Evolutionary conservation across 1,140 invertebrate species (phyloP).

Genomic region (Drosophila arizonae): DNA sequence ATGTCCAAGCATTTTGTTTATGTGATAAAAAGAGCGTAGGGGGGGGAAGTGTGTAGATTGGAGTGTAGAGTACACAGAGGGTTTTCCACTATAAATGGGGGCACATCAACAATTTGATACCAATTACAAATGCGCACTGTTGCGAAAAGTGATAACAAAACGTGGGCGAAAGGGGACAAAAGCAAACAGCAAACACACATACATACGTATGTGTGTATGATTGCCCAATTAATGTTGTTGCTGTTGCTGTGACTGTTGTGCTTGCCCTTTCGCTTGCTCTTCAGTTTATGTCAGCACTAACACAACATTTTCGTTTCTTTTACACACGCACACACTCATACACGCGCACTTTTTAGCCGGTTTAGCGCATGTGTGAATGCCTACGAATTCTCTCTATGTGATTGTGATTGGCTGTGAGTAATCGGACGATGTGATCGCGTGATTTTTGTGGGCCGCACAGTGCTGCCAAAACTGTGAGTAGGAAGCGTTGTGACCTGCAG

Average conservation of each 20-base stretch:
- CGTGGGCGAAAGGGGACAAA: neutral
- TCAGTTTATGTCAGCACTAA: constrained; percentile 36
- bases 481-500: neutral
- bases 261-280: constrained; percentile 13
- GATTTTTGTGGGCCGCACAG: constrained; percentile 45
- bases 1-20: neutral
- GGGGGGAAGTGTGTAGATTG: too few relatives aligned
- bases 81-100: neutral
- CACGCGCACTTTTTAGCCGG: constrained; percentile 12
- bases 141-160: constrained; percentile 22
- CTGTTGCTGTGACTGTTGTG: constrained; percentile 13
- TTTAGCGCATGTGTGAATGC: constrained; percentile 20
- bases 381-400: constrained; percentile 53
- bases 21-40: neutral
- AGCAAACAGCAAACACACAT: constrained; percentile 1
- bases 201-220: neutral
- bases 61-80: too few relatives aligned
- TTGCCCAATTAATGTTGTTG: constrained; percentile 12
- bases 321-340: constrained; percentile 8
- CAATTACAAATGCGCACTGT: neutral
- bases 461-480: constrained; percentile 32
- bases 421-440: constrained; percentile 72
- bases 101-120: neutral
- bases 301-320: constrained; percentile 38
- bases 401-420: constrained; percentile 70